Evolutionary conservation across 2,888 invertebrate genomes (phyloP).

Genomic region (Orchesellides sinensis): DNA sequence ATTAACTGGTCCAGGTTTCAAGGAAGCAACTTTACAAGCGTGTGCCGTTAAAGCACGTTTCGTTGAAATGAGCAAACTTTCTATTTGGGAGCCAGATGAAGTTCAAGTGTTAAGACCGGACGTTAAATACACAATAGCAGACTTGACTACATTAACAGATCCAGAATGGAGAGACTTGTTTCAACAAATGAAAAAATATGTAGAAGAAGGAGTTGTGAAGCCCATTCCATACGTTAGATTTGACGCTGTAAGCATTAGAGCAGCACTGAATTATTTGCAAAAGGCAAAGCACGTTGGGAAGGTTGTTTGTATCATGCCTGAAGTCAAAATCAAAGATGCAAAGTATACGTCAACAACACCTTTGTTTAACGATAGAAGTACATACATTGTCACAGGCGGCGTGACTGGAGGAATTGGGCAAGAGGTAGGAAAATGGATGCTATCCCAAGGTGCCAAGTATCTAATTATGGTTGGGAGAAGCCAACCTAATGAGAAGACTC

Average conservation of each 20-base stretch:
- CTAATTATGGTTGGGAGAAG: constrained; percentile 41
- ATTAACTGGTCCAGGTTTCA: constrained; percentile 46
- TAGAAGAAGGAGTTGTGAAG: neutral
- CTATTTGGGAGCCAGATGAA: constrained; percentile 48
- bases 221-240: constrained; percentile 51
- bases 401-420: constrained; percentile 60
- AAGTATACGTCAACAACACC: constrained; percentile 11
- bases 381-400: constrained; percentile 39
- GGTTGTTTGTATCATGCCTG: constrained; percentile 51
- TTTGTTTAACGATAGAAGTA: constrained; percentile 27
- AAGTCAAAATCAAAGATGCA: neutral
- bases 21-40: constrained; percentile 42
- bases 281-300: constrained; percentile 61
- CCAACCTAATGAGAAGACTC: neutral
- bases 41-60: constrained; percentile 33
- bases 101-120: constrained; percentile 45
- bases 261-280: constrained; percentile 47
- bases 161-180: neutral
- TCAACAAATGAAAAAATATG: constrained; percentile 3
- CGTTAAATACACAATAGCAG: constrained; percentile 46
- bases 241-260: constrained; percentile 39
- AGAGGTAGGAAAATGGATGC: constrained; percentile 62
- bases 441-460: constrained; percentile 40
- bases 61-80: constrained; percentile 59
- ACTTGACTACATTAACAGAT: constrained; percentile 10